phyloP scores from a whole-genome alignment of 2,113 vertebrate species.

The Trachemys scripta region DNA sequence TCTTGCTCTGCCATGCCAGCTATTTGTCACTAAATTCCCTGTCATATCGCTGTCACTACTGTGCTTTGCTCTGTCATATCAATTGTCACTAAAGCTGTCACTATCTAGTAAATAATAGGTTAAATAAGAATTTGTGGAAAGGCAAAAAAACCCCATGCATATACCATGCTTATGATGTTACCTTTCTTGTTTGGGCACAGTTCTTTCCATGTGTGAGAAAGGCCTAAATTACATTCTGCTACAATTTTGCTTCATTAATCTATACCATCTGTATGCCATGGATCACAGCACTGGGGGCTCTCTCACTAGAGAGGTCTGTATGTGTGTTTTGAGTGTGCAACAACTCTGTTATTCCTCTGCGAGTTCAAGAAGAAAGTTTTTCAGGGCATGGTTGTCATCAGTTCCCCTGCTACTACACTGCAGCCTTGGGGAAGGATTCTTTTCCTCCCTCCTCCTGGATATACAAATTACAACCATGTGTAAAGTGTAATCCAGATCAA shows the following conservation, averaged over 20 bases:
- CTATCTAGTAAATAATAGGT: not conserved
- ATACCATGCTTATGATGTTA: too few relatives aligned
- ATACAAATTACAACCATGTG: fast-evolving
- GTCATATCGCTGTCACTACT: not conserved
- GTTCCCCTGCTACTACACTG: not conserved
- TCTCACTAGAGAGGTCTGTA: too few relatives aligned
- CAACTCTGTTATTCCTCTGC: too few relatives aligned
- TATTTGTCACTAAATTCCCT: not conserved
- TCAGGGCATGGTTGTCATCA: too few relatives aligned
- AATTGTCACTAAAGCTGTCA: not conserved
- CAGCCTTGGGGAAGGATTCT: not conserved
- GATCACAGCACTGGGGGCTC: fast-evolving
- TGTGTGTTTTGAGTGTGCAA: too few relatives aligned
- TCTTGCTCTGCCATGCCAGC: not conserved
- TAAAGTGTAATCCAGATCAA: not conserved
- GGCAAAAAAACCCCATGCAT: not conserved
- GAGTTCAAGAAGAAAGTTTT: not conserved
- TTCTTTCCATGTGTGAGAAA: not conserved
- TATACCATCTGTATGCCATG: not conserved
- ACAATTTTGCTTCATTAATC: not conserved
- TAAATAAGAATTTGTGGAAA: not conserved
- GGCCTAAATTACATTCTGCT: not conserved
- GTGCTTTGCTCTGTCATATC: not conserved
- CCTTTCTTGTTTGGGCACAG: not conserved
- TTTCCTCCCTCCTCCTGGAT: not conserved